A percentile compares a stretch with the other conserved stretches of the same genome.
These are phyloP conservation scores for Pterophyllum scalare DNA, from an alignment of 2,113 vertebrate species.

Conservation along the genomic window DNA sequence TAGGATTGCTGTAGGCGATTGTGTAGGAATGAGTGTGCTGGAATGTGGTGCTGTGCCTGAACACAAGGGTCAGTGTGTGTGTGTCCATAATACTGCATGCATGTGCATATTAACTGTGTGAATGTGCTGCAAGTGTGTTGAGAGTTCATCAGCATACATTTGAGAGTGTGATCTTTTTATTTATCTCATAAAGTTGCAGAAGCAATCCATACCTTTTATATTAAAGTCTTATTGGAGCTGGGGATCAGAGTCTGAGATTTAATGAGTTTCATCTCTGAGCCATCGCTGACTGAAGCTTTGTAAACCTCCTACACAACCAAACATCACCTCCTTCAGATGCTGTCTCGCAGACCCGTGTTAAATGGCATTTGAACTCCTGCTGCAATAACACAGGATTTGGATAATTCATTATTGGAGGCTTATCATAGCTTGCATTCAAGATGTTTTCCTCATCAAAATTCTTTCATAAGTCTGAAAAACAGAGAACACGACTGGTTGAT, in stretches of 20 bases:
- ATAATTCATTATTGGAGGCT: slow-evolving; percentile 19
- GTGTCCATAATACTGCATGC: not conserved
- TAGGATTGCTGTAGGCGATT: slow-evolving; percentile 47
- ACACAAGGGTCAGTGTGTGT: slow-evolving; percentile 31
- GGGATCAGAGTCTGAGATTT: slow-evolving; percentile 62
- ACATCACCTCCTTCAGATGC: slow-evolving; percentile 41
- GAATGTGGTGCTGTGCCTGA: not conserved
- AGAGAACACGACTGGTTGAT: not conserved
- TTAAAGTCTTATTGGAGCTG: slow-evolving; percentile 69
- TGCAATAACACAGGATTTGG: slow-evolving; percentile 8
- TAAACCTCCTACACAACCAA: slow-evolving; percentile 57
- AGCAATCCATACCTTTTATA: slow-evolving; percentile 72
- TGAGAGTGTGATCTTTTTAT: slow-evolving; percentile 54
- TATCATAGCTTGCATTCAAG: not conserved
- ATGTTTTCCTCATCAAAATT: slow-evolving; percentile 5
- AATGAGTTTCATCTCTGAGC: slow-evolving; percentile 74
- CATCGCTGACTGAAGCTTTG: slow-evolving; percentile 30
- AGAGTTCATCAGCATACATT: slow-evolving; percentile 15
- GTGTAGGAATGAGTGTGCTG: slow-evolving; percentile 37
- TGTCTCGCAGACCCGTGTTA: not conserved
- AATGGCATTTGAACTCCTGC: slow-evolving; percentile 27
- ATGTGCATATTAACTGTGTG: not conserved
- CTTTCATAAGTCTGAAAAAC: not conserved
- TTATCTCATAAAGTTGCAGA: slow-evolving; percentile 50
- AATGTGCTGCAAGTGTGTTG: not conserved